phyloP scores from a whole-genome alignment of 2,113 vertebrate species.

The Ranitomeya imitator region DNA sequence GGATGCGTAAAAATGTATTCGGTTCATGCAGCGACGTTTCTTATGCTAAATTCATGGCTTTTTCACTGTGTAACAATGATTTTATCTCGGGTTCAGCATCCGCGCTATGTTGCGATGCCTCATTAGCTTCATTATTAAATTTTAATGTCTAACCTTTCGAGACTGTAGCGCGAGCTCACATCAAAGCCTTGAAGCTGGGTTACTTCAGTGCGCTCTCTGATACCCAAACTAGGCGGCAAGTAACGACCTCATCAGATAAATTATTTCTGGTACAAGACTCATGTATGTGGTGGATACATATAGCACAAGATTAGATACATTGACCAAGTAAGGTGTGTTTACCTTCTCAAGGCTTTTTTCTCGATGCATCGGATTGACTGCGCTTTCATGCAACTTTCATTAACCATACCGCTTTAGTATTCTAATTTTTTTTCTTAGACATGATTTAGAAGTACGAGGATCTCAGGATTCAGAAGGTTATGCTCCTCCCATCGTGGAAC shows the following conservation, averaged over 20 bases:
- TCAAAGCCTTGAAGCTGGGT: conserved; percentile 45
- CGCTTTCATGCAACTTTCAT: not conserved
- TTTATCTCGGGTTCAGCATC: conserved; percentile 46
- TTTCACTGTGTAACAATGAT: conserved; percentile 48
- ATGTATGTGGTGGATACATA: conserved; percentile 6
- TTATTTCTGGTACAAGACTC: conserved; percentile 2
- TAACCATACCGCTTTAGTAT: not conserved
- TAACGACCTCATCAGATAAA: conserved; percentile 29
- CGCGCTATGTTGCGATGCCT: conserved; percentile 46
- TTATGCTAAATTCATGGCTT: conserved; percentile 17
- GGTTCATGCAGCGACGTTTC: not conserved
- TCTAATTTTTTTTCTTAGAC: not conserved
- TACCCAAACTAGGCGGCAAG: not conserved
- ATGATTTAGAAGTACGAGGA: not conserved
- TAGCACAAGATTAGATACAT: not conserved
- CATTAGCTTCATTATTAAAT: conserved; percentile 57
- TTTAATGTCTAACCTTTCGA: conserved; percentile 58
- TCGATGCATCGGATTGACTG: not conserved
- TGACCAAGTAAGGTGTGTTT: not conserved
- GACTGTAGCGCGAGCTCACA: conserved; percentile 50
- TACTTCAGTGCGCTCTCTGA: conserved; percentile 11
- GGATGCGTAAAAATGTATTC: conserved; percentile 6
- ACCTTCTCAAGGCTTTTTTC: not conserved
- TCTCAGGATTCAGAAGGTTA: not conserved
- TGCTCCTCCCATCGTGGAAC: not conserved